These are phyloP conservation scores for Bombus turneri DNA, from an alignment of 1,140 invertebrate genomes.

Conservation along the genomic window DNA sequence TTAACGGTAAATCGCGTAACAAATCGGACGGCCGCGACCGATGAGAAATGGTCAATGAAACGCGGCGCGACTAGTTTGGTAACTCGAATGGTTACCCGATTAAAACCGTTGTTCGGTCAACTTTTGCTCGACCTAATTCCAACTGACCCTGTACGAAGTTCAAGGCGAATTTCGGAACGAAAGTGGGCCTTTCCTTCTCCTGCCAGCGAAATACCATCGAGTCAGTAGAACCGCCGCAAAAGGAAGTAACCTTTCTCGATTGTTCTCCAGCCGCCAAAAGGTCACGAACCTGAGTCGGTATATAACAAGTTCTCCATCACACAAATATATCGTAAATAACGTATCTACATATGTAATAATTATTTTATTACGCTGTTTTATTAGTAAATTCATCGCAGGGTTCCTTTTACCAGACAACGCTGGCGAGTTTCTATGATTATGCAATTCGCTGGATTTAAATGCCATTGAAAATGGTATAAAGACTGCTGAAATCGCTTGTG, in stretches of 20 bases:
- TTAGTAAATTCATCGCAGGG: too few species aligned
- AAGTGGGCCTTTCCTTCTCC: neutral
- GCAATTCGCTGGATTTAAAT: too few species aligned
- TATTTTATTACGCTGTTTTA: too few species aligned
- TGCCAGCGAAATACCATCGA: neutral
- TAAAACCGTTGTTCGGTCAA: constrained; percentile 48
- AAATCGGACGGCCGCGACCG: constrained; percentile 16
- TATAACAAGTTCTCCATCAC: too few species aligned
- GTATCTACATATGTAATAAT: too few species aligned
- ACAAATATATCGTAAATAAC: too few species aligned
- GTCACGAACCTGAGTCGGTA: too few species aligned
- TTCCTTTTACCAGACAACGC: neutral
- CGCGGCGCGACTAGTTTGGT: constrained; percentile 40
- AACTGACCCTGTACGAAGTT: constrained; percentile 19
- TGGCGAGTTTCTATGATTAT: too few species aligned
- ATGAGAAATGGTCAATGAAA: constrained; percentile 32
- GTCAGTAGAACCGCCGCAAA: neutral
- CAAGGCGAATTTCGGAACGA: constrained; percentile 28
- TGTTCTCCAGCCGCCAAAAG: neutral
- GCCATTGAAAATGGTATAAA: too few species aligned
- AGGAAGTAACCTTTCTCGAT: neutral
- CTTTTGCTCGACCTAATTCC: constrained; percentile 34
- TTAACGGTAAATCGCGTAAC: constrained; percentile 34
- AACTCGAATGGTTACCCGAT: constrained; percentile 25
- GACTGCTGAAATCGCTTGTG: too few species aligned